phyloP scores from a whole-genome alignment of 2,113 vertebrate species.

The Hucho hucho region DNA sequence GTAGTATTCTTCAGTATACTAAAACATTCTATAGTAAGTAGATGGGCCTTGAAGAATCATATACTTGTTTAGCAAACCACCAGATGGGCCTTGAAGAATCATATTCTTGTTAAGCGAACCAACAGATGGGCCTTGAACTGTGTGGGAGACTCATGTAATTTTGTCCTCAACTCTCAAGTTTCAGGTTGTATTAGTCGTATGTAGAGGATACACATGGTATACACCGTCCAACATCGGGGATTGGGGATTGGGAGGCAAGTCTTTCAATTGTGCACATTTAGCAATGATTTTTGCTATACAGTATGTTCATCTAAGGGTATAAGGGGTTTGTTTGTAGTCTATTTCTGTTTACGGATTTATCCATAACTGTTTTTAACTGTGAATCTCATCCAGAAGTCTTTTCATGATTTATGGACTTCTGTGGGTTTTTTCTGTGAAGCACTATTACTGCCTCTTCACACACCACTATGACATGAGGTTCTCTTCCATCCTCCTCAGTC shows the following conservation, averaged over 20 bases:
- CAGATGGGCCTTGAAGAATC: not conserved
- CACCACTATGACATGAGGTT: not conserved
- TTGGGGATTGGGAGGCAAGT: too few relatives aligned
- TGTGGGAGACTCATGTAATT: conserved; percentile 41
- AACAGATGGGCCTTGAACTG: conserved; percentile 30
- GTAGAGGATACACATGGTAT: too few relatives aligned
- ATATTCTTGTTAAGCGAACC: conserved; percentile 38
- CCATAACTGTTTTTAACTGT: not conserved
- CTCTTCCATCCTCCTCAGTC: not conserved
- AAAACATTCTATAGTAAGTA: too few relatives aligned
- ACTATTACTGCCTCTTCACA: not conserved
- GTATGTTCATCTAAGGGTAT: not conserved
- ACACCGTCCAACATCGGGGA: too few relatives aligned
- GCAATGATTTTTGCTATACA: too few relatives aligned
- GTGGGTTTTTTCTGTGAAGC: not conserved
- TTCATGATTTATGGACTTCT: not conserved
- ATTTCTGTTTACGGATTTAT: not conserved
- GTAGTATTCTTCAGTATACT: too few relatives aligned
- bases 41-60: too few relatives aligned
- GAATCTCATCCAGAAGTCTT: conserved; percentile 1
- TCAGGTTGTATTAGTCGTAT: not conserved
- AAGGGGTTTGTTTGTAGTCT: not conserved
- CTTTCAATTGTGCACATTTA: too few relatives aligned
- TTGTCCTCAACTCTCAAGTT: conserved; percentile 15
- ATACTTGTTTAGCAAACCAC: too few relatives aligned